Base-by-base conservation (phyloP, 1,140 invertebrate genomes). In the Drosophila ananassae region DNA sequence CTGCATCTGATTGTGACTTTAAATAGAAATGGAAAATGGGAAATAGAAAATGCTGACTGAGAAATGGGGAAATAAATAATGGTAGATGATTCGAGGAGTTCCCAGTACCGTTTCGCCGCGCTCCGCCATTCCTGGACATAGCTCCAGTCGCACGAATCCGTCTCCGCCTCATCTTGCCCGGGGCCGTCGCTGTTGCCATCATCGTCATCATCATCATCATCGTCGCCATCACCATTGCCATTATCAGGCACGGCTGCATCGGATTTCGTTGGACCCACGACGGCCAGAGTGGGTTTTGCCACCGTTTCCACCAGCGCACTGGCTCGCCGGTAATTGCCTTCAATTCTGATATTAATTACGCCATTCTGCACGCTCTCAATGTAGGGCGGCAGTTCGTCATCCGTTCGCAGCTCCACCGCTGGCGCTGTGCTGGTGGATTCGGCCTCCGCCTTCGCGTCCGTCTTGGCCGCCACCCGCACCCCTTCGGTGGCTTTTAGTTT, bases 111-210 rank as follows among this genome's bases (percentile, higher is more conserved):
- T 84, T 72, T 79, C 93, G 83, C 82, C 32, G 83, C 82, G 37
- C 82, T 73, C 77, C 95, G 92, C 95, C 95, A 95, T 76, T 95
- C 94, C 92, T 95, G 95, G 39, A 95, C 95, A 89, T 95, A 95
- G 80, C 95, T 95, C 95, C 95, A 95, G 91, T 95, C 95, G 66
- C 84, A 89, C 92, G 94, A 92, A 85, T 93, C 91, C 50, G 80
- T 87, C 79, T 87, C 83, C 48, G 79, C 83, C 63, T 66, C 63
- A 83, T 89, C 84, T 77, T 87, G 83, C 76, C 79, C 85, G 75
- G 87, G 80, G 85, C 79, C 79, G 77, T 82, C 81, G 77, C 85
- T 80, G 57, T 79, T 68, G 12, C 68, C 75, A 73, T 64, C 53
- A 4, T 62, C 76, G 59, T 77, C 83, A 50, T 69, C 79, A 24